Percentiles rank a stretch among this genome's conserved stretches.
These are phyloP conservation scores for Ennomos quercinarius DNA, from an alignment of 2,888 invertebrate genomes.

Conservation along the genomic window DNA sequence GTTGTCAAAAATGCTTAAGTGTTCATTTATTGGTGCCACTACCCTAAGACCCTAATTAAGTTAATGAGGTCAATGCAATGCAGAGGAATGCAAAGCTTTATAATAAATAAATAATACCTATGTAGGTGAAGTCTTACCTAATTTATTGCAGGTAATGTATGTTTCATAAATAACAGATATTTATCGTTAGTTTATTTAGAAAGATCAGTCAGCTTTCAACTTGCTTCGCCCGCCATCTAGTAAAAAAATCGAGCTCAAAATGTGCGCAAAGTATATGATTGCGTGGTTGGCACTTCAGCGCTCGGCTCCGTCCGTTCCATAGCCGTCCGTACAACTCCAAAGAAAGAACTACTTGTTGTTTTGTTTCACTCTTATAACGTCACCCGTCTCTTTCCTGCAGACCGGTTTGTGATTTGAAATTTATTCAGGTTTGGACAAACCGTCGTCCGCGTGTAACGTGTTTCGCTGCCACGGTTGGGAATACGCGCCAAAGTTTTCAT, in stretches of 20 bases:
- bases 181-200: too few species aligned
- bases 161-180: too few species aligned
- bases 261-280: constrained; percentile 11
- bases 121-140: too few species aligned
- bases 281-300: constrained; percentile 52
- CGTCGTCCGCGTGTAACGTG: constrained; percentile 68
- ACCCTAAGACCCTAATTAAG: too few species aligned
- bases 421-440: constrained; percentile 73
- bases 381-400: constrained; percentile 56
- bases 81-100: too few species aligned
- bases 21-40: too few species aligned
- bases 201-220: constrained; percentile 1
- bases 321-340: neutral
- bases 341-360: constrained; percentile 28
- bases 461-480: constrained; percentile 49
- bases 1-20: too few species aligned
- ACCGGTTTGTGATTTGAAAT: constrained; percentile 61
- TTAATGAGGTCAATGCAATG: too few species aligned
- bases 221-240: constrained; percentile 56
- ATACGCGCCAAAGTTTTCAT: constrained; percentile 74
- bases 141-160: too few species aligned
- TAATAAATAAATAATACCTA: too few species aligned
- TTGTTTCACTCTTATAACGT: constrained; percentile 36
- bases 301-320: neutral
- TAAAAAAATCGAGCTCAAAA: constrained; percentile 57